phyloP scores from a whole-genome alignment of 2,888 invertebrate species.

The Malthinus flaveolus region DNA sequence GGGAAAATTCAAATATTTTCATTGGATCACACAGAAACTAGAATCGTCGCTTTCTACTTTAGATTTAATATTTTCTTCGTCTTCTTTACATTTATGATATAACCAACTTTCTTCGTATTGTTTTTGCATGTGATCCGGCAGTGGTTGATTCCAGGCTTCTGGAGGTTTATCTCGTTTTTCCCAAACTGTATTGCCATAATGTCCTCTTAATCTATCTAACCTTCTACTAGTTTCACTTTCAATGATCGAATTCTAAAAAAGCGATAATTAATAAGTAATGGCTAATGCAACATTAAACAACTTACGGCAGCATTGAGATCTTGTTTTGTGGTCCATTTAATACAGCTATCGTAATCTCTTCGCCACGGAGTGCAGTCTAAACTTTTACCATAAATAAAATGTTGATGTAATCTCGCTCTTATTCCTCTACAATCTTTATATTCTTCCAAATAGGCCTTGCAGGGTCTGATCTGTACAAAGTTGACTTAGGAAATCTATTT shows the following conservation, averaged over 20 bases:
- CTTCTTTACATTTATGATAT: conserved; percentile 65
- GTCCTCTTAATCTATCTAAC: conserved; percentile 64
- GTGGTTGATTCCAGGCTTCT: conserved; percentile 76
- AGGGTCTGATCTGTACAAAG: conserved; percentile 70
- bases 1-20: not conserved
- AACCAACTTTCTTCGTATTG: conserved; percentile 70
- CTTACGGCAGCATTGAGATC: conserved; percentile 72
- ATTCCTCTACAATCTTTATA: conserved; percentile 78
- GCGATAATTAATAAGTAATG: conserved; percentile 6
- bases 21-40: not conserved
- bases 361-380: conserved; percentile 81
- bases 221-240: conserved; percentile 72
- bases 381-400: conserved; percentile 76
- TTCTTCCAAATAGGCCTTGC: conserved; percentile 79
- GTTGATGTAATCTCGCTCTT: conserved; percentile 80
- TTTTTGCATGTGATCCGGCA: conserved; percentile 76
- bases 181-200: conserved; percentile 80
- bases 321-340: conserved; percentile 64
- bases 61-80: conserved; percentile 51
- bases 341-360: conserved; percentile 74
- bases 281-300: conserved; percentile 24
- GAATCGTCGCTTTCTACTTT: conserved; percentile 38
- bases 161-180: conserved; percentile 75
- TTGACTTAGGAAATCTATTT: not conserved
- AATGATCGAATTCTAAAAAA: conserved; percentile 65